Percentiles rank a stretch among this genome's conserved stretches.
phyloP scores from a whole-genome alignment of 2,797 vertebrate genomes.

The Parotocinclus haroldoi region DNA sequence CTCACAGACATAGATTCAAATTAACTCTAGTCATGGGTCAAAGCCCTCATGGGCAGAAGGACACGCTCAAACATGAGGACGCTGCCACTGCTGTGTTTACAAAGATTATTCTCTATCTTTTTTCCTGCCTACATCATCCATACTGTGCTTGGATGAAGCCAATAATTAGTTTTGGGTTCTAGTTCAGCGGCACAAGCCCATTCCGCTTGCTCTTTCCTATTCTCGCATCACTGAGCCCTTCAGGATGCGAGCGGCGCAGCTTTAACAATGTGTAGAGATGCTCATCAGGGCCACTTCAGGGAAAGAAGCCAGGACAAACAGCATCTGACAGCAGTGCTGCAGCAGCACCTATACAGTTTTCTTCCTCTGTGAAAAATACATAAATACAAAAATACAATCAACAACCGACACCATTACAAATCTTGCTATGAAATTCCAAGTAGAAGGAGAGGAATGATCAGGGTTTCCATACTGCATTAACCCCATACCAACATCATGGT shows the following conservation, averaged over 20 bases:
- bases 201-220: conserved; percentile 3
- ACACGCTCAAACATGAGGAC: conserved; percentile 27
- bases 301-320: not conserved
- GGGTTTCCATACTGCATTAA: conserved; percentile 18
- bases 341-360: conserved; percentile 16
- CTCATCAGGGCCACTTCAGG: not conserved
- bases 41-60: conserved; percentile 7
- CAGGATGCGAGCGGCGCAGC: not conserved
- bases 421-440: not conserved
- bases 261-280: not conserved
- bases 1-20: conserved; percentile 30
- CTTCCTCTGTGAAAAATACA: not conserved
- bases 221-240: not conserved
- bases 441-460: not conserved
- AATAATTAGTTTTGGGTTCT: conserved; percentile 44
- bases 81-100: conserved; percentile 36
- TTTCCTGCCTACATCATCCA: not conserved
- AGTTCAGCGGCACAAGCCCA: conserved; percentile 29
- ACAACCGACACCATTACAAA: conserved; percentile 36
- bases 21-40: conserved; percentile 26
- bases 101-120: conserved; percentile 24
- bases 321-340: conserved; percentile 3
- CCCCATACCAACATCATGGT: conserved; percentile 5
- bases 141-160: conserved; percentile 34
- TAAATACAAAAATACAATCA: conserved; percentile 28